Evolutionary conservation across 2,888 invertebrate genomes (phyloP).

Genomic region (Oligia strigilis): DNA sequence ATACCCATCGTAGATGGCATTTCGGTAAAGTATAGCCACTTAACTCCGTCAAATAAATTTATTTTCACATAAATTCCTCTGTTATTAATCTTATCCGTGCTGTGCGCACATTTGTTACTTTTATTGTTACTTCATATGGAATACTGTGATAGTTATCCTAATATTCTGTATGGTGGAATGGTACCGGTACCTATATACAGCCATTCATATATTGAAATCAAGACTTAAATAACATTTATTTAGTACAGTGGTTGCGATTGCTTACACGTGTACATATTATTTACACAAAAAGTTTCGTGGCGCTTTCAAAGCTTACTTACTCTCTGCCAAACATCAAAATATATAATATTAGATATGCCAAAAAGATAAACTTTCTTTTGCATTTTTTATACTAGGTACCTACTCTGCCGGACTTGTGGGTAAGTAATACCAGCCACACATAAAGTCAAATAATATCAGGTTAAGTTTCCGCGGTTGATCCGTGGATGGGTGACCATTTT

Average conservation of each 20-base stretch:
- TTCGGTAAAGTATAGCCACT: constrained; percentile 65
- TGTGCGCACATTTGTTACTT: constrained; percentile 74
- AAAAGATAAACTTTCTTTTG: neutral
- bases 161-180: neutral
- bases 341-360: too few relatives aligned
- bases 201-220: neutral
- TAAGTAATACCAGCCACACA: too few relatives aligned
- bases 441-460: too few relatives aligned
- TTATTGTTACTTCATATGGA: constrained; percentile 70
- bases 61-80: constrained; percentile 72
- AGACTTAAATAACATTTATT: too few relatives aligned
- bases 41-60: constrained; percentile 77
- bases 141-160: constrained; percentile 30
- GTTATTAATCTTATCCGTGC: constrained; percentile 76
- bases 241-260: neutral
- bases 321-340: neutral
- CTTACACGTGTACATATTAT: constrained; percentile 4
- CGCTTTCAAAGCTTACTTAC: neutral
- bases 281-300: neutral
- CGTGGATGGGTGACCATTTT: too few relatives aligned
- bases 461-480: too few relatives aligned
- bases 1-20: constrained; percentile 25
- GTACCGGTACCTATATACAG: too few relatives aligned
- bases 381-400: neutral
- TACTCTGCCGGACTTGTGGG: too few relatives aligned